phyloP scores from a whole-genome alignment of 2,888 invertebrate genomes.

The Eristalis intricaria region DNA sequence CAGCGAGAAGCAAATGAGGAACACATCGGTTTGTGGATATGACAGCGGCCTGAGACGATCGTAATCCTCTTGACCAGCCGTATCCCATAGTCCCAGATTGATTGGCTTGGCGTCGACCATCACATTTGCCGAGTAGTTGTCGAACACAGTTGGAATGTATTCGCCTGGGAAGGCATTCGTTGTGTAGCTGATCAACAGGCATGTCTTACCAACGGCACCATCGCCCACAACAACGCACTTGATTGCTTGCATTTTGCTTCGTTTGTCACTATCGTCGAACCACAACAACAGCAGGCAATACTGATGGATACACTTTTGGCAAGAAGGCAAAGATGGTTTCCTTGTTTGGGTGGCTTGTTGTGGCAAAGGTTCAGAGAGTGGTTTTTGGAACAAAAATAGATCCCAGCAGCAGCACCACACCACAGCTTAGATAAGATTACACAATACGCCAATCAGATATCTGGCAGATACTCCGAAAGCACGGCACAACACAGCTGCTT shows the following conservation, averaged over 20 bases:
- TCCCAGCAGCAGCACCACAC: conserved; percentile 38
- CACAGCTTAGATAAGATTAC: conserved; percentile 49
- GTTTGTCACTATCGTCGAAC: conserved; percentile 29
- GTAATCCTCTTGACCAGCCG: conserved; percentile 80
- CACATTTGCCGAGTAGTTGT: conserved; percentile 80
- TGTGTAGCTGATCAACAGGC: conserved; percentile 80
- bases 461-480: conserved; percentile 8
- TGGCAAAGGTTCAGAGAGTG: conserved; percentile 16
- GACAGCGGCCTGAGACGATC: conserved; percentile 79
- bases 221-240: conserved; percentile 81
- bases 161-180: conserved; percentile 80
- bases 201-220: conserved; percentile 80
- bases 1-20: conserved; percentile 79
- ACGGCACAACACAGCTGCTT: conserved; percentile 6
- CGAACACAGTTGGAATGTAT: conserved; percentile 80
- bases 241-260: conserved; percentile 78
- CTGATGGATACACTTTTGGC: conserved; percentile 49
- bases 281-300: conserved; percentile 24
- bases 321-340: conserved; percentile 53
- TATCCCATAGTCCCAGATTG: conserved; percentile 80
- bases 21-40: conserved; percentile 80
- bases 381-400: conserved; percentile 39
- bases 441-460: conserved; percentile 28
- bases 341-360: conserved; percentile 17
- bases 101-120: conserved; percentile 81